Evolutionary conservation across 1,140 invertebrate genomes (phyloP), one percentile per base, ranked within the genome.

Genomic region (Radopholus similis): DNA sequence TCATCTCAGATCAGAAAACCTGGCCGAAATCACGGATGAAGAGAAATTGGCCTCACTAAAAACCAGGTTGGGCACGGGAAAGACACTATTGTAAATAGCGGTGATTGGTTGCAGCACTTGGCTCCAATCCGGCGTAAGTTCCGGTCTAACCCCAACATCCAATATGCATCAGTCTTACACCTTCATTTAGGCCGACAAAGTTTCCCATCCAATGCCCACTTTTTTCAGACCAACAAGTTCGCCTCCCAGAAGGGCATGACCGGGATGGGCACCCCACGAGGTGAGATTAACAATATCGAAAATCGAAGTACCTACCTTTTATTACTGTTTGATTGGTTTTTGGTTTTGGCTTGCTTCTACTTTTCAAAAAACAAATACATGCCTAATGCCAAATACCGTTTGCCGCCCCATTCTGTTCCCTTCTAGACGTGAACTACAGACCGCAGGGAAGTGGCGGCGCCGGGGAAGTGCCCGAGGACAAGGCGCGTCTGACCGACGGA

Each of bases 141-240:
- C n/a, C n/a, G n/a, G n/a, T n/a, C n/a, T n/a, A n/a, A n/a, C n/a
- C n/a, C n/a, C n/a, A n/a, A n/a, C n/a, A n/a, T n/a, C n/a, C n/a
- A n/a, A n/a, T n/a, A n/a, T n/a, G n/a, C n/a, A n/a, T n/a, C n/a
- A n/a, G n/a, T n/a, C n/a, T n/a, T n/a, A n/a, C n/a, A n/a, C n/a
- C n/a, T n/a, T n/a, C n/a, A n/a, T n/a, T n/a, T n/a, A n/a, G n/a
- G n/a, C n/a, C n/a, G n/a, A n/a, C n/a, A n/a, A n/a, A n/a, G n/a
- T n/a, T n/a, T n/a, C n/a, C n/a, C n/a, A n/a, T n/a, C n/a, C n/a
- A n/a, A n/a, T n/a, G n/a, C n/a, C n/a, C n/a, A n/a, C n/a, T n/a
- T n/a, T n/a, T n/a, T n/a, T n/a, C n/a, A n/a, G n/a, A 81, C 79
- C 26, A 81, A 81, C 72, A 83, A 83, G 51, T 81, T 83, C 54